phyloP scores from a whole-genome alignment of 1,140 invertebrate species.

The Mylabris phalerata region DNA sequence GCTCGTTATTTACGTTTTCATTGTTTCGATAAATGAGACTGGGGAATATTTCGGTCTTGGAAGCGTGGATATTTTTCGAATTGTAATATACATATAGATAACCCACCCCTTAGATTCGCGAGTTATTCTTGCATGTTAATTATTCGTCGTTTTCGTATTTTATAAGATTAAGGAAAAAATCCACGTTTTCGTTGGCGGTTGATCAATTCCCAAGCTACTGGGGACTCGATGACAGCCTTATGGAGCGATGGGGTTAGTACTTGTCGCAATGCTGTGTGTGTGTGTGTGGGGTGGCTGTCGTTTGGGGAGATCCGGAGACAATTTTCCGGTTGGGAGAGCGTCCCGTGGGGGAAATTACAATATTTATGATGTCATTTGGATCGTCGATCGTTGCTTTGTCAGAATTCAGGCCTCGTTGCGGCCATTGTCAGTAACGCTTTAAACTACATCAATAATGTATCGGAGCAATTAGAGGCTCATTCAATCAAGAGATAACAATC shows the following conservation, averaged over 20 bases:
- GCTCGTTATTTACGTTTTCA: conserved; percentile 36
- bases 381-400: conserved; percentile 22
- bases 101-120: no score
- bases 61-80: not conserved
- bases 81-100: not conserved
- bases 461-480: conserved; percentile 21
- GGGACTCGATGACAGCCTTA: no score
- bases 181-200: no score
- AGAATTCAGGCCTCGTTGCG: conserved; percentile 19
- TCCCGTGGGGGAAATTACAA: conserved; percentile 31
- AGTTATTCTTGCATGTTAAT: no score
- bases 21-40: conserved; percentile 34
- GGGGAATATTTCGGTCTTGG: conserved; percentile 24
- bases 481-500: conserved; percentile 2
- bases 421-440: conserved; percentile 17
- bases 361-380: conserved; percentile 34
- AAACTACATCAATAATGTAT: conserved; percentile 22
- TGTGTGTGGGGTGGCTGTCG: no score
- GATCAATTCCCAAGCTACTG: no score
- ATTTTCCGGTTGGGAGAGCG: conserved; percentile 29
- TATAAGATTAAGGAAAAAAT: no score
- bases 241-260: no score
- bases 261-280: no score
- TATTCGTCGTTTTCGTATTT: no score
- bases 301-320: conserved; percentile 18